Evolutionary conservation across 2,113 vertebrate genomes (phyloP), one percentile per base, ranked within the genome.

Genomic region (Hoplias malabaricus): DNA sequence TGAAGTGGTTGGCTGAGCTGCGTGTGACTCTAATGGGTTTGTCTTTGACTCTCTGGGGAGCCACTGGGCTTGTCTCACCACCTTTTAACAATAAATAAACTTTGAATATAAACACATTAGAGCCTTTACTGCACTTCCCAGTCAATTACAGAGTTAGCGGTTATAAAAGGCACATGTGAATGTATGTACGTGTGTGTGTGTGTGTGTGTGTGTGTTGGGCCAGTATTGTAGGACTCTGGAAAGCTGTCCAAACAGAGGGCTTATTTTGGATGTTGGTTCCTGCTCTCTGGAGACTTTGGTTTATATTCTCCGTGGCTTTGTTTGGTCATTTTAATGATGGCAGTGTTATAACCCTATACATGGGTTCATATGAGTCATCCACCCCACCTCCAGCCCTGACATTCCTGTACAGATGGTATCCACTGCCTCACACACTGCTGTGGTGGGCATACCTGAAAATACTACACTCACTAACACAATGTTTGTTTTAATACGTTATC

Each of bases 1-100:
- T n/a, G 61, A 2, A 33, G 43, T 66, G 50, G 50, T 33, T 65
- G 33, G 34, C 46, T n/a, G 9, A 66, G 59, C 46, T 27, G 27
- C n/a, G 54, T 48, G 38, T 8, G 11, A 43, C 65, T 48, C 29
- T 53, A 54, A 75, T 61, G 56, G 59, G 43, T 75, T 75, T 75
- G 79, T 75, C 79, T 80, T 80, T 54, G 57, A 33, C 33, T 62
- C 56, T 61, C 66, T 10, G 34, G 40, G 66, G 67, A 80, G 43
- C 56, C 66, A 54, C 54, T 23, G 46, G 56, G 13, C 59, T 70
- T 63, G 25, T 63, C 59, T 63, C 56, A 54, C 43, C 73, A 75
- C 46, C 19, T 68, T 69, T 63, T 57, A 72, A 69, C 54, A 63
- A 80, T 75, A 80, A 80, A 75, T 63, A 75, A 80, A 69, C 79